These are phyloP conservation scores for Corydoras sp. DNA, from an alignment of 2,113 vertebrate genomes.

Conservation along the genomic window DNA sequence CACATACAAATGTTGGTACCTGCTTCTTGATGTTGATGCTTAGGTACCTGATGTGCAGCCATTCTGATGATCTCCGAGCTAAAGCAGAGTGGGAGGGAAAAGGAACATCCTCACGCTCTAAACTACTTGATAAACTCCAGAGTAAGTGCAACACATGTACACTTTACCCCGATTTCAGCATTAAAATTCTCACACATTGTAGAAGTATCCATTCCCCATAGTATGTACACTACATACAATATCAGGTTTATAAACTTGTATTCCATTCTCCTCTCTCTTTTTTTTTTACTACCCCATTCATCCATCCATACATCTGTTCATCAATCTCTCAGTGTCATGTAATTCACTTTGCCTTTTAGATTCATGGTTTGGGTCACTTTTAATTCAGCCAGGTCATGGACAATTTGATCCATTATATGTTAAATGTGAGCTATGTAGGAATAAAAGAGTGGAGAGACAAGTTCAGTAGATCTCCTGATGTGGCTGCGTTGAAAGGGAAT, in stretches of 20 bases:
- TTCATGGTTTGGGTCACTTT: conserved; percentile 34
- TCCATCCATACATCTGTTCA: not conserved
- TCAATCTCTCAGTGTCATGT: conserved; percentile 39
- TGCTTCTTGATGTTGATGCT: not conserved
- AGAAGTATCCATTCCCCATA: not conserved
- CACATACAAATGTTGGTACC: no score
- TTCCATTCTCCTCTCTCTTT: conserved; percentile 13
- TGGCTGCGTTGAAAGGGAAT: conserved; percentile 37
- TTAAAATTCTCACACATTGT: not conserved
- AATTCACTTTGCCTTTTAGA: conserved; percentile 36
- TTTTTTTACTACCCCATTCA: conserved; percentile 1
- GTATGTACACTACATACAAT: not conserved
- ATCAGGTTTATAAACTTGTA: conserved; percentile 7
- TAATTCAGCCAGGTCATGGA: conserved; percentile 34
- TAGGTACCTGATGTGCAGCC: conserved; percentile 98
- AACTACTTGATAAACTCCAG: conserved; percentile 93
- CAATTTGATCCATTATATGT: conserved; percentile 15
- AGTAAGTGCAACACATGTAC: conserved; percentile 70
- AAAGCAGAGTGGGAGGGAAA: conserved; percentile 98
- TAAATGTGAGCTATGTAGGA: not conserved
- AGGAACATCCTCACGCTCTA: conserved; percentile 82
- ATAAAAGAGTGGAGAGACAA: no score
- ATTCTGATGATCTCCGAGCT: conserved; percentile 86
- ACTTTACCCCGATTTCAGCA: not conserved
- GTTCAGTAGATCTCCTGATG: conserved; percentile 33